Conservation (phyloP, 2,888 invertebrate genomes). For the Cecidostiba fungosa region DNA sequence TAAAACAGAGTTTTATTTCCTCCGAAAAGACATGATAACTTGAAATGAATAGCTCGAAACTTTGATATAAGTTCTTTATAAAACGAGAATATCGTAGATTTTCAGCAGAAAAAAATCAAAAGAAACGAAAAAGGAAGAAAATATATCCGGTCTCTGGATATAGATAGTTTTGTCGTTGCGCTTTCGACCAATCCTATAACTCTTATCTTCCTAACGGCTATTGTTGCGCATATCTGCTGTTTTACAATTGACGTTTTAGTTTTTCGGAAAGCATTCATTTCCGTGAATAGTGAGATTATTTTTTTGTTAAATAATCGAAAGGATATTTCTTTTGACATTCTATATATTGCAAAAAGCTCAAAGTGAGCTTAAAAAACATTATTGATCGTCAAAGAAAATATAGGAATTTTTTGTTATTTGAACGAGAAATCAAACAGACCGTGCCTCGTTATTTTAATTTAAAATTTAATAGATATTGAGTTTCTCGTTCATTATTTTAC, state of each 20-base stretch:
- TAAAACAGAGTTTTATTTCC: no score
- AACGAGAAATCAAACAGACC: no score
- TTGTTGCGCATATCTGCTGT: not conserved
- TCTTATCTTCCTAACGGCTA: conserved; percentile 2
- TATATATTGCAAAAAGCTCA: no score
- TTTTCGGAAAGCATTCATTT: not conserved
- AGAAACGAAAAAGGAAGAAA: not conserved
- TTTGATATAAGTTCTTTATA: not conserved
- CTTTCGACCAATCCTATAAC: not conserved
- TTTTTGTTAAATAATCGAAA: not conserved
- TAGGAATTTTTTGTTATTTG: no score
- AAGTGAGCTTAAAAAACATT: no score
- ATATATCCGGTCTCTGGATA: not conserved
- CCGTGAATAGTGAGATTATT: not conserved
- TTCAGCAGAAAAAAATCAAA: not conserved
- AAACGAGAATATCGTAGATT: not conserved
- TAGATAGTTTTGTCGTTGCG: not conserved
- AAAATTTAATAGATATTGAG: no score
- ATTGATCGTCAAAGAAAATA: no score
- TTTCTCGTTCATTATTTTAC: no score
- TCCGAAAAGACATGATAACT: not conserved
- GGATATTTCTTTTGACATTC: no score
- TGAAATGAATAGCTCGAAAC: not conserved
- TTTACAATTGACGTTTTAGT: not conserved
- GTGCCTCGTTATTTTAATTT: no score